Evolutionary conservation across 2,888 invertebrate species (phyloP).

Genomic region (Drosophila affinis): DNA sequence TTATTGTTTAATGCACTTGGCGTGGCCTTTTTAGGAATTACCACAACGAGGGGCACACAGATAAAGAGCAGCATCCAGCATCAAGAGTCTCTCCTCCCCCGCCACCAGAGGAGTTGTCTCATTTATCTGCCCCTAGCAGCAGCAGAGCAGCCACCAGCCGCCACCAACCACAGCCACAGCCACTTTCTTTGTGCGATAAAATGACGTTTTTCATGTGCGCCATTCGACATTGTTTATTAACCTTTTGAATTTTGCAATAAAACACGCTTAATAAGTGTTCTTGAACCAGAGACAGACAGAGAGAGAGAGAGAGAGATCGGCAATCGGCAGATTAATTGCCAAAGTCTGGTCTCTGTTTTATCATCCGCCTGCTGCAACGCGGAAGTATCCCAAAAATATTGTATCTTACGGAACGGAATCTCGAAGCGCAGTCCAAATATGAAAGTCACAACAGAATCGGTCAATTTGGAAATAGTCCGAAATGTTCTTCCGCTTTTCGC

Average conservation of each 20-base stretch:
- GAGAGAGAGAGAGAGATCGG: constrained; percentile 13
- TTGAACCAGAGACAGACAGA: constrained; percentile 21
- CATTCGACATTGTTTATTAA: constrained; percentile 70
- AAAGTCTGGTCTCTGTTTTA: constrained; percentile 44
- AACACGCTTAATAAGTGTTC: constrained; percentile 58
- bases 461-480: constrained; percentile 26
- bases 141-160: constrained; percentile 12
- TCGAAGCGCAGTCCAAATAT: constrained; percentile 40
- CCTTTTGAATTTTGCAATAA: constrained; percentile 68
- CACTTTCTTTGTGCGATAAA: constrained; percentile 74
- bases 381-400: constrained; percentile 57
- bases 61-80: constrained; percentile 13
- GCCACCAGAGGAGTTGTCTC: constrained; percentile 46
- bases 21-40: constrained; percentile 71
- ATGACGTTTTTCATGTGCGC: constrained; percentile 63
- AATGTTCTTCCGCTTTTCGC: constrained; percentile 57
- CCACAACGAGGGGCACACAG: constrained; percentile 19
- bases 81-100: constrained; percentile 16
- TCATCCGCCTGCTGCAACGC: constrained; percentile 54
- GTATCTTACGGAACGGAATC: constrained; percentile 6
- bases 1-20: constrained; percentile 74
- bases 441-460: constrained; percentile 24
- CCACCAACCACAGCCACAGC: constrained; percentile 48
- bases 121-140: constrained; percentile 60
- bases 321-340: constrained; percentile 66